Base-by-base conservation (phyloP, 2,113 vertebrate genomes). In the Notothenia rossii region DNA sequence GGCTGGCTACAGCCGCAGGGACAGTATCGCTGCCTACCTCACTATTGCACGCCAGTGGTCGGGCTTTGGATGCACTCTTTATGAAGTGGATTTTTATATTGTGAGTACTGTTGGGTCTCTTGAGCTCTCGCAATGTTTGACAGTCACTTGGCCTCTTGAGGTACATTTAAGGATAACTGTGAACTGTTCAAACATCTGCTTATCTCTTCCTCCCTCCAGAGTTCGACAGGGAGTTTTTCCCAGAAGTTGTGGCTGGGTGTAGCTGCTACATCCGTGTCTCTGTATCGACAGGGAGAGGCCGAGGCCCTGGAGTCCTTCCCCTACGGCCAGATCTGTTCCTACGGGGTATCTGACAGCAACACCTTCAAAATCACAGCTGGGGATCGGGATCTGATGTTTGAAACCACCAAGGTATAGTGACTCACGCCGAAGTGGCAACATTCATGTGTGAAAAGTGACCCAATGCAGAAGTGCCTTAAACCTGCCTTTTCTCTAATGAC, bases 61-160 rank as follows among this genome's bases (percentile, higher is more conserved):
- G 0, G 98, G 96, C 62, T 98, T 97, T 15, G 97, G 98, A 85
- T 97, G 97, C 93, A 98, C 97, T 0, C 96, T 98, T 81, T 99
- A 97, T 20, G 97, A 98, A 53, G 96, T 97, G 46, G 96, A 97
- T 91, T 95, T 98, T 86, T 97, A 95, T 8, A 93, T 91, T 91
- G 98, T 98, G 94, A 98, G 97, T 95, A 69, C 15, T 40, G 2
- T 54, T 53, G 36, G 11, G 18, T 64, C 45, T 40, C 5, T 40
- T 40, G 5, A 4, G 0, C 7, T 62, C 18, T 9, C 1, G 69
- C 54, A 13, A 2, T 45, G 45, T 22, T 76, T 9, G 22, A 48
- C 43, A 62, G 25, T 10, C 0, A 51, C 36, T 72, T 14, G 11
- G 2, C 62, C 59, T 82, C 15, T 56, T 73, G 22, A 68, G 29